Percentiles rank a stretch among this genome's conserved stretches.
These are phyloP conservation scores for Penaeus japonicus DNA, from an alignment of 1,140 invertebrate genomes.

Conservation along the genomic window DNA sequence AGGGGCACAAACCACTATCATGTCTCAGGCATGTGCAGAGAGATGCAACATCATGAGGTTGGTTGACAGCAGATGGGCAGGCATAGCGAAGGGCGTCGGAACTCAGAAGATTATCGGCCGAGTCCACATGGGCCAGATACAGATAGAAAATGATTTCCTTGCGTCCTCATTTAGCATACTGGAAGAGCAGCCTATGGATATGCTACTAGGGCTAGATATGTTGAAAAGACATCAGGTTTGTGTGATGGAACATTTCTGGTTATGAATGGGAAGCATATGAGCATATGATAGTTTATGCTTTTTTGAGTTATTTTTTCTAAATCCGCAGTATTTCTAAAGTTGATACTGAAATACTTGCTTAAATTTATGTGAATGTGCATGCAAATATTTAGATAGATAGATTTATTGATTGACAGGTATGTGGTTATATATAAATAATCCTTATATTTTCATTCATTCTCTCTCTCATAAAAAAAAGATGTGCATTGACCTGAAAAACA, in stretches of 20 bases:
- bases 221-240: conserved; percentile 89
- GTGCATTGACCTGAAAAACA: conserved; percentile 92
- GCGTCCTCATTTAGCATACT: conserved; percentile 98
- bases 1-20: conserved; percentile 93
- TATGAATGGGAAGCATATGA: background rate
- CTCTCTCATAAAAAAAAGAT: conserved; percentile 69
- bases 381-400: background rate
- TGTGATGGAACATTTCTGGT: background rate
- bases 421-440: background rate
- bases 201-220: conserved; percentile 97
- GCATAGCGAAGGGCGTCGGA: conserved; percentile 94
- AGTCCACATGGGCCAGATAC: conserved; percentile 93
- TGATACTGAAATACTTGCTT: no score
- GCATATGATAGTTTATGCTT: background rate
- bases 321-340: no score
- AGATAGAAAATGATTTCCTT: conserved; percentile 92
- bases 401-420: background rate
- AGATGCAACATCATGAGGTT: conserved; percentile 95
- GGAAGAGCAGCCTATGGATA: conserved; percentile 97
- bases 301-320: background rate
- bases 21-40: conserved; percentile 91
- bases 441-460: background rate
- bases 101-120: conserved; percentile 94
- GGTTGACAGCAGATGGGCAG: conserved; percentile 93
- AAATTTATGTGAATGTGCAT: background rate